Conservation (phyloP, 2,888 invertebrate species). For the Andrena flavipes region DNA sequence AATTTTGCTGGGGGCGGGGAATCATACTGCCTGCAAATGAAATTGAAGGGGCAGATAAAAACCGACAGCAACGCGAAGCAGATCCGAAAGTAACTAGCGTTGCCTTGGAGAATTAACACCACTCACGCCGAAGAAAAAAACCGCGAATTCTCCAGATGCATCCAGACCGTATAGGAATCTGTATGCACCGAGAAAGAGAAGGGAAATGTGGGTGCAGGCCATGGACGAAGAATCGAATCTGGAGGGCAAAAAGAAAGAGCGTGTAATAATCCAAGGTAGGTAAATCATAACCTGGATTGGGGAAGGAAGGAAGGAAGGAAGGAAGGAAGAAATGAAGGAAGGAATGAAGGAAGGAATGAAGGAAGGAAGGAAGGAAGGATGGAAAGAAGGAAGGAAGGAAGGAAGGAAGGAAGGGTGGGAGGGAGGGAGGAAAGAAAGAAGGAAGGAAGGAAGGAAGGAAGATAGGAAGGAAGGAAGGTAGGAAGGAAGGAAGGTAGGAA, state of each 20-base stretch:
- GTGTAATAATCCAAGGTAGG: slow-evolving; percentile 45
- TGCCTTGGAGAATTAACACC: slow-evolving; percentile 51
- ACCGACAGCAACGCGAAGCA: slow-evolving; percentile 20
- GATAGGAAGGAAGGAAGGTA: slow-evolving; percentile 32
- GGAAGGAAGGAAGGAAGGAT: too few relatives aligned
- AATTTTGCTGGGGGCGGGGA: slow-evolving; percentile 1
- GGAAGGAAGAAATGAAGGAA: slow-evolving; percentile 59
- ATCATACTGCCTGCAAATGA: neutral
- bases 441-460: slow-evolving; percentile 65
- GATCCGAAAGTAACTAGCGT: slow-evolving; percentile 48
- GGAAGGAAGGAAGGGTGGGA: too few relatives aligned
- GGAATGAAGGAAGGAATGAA: slow-evolving; percentile 69
- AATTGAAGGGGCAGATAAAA: slow-evolving; percentile 34
- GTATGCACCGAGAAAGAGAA: neutral
- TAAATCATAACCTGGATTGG: slow-evolving; percentile 58
- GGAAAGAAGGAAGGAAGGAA: too few relatives aligned
- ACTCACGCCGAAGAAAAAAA: slow-evolving; percentile 7
- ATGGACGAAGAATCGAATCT: slow-evolving; percentile 29
- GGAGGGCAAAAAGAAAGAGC: slow-evolving; percentile 24
- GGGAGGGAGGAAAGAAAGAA: slow-evolving; percentile 59
- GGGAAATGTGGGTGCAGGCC: slow-evolving; percentile 18
- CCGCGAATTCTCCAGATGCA: slow-evolving; percentile 27
- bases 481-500: slow-evolving; percentile 64
- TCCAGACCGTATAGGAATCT: neutral
- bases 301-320: slow-evolving; percentile 36